Conservation (phyloP, 2,797 vertebrate species). For the Argentina silus region DNA sequence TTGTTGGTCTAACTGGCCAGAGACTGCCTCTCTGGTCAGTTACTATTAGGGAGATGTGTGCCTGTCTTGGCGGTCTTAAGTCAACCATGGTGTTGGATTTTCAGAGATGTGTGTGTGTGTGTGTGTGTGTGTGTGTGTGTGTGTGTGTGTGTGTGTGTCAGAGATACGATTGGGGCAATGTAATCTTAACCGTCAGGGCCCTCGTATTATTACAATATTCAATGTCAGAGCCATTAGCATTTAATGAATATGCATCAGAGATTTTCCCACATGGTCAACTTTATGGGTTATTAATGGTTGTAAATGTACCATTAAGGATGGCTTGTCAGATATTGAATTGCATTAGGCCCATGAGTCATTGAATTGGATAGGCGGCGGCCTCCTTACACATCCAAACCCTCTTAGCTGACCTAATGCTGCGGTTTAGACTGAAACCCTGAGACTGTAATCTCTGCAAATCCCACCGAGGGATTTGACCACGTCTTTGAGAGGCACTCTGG, state of each 20-base stretch:
- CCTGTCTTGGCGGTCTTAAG: neutral
- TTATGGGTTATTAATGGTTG: conserved; percentile 43
- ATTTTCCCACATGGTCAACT: conserved; percentile 45
- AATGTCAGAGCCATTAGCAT: conserved; percentile 47
- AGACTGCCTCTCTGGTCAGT: neutral
- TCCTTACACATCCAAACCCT: conserved; percentile 28
- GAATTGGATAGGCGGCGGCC: conserved; percentile 30
- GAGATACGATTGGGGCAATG: conserved; percentile 22
- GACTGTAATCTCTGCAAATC: conserved; percentile 49
- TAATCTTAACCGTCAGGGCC: conserved; percentile 40
- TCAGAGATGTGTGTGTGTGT: conserved; percentile 24
- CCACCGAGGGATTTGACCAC: conserved; percentile 23
- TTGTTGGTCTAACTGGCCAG: neutral
- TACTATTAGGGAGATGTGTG: neutral
- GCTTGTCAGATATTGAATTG: conserved; percentile 38
- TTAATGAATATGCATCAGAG: conserved; percentile 51
- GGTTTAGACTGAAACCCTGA: conserved; percentile 32
- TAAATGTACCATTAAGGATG: conserved; percentile 34
- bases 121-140: conserved; percentile 38
- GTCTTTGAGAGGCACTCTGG: neutral
- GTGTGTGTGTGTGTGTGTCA: conserved; percentile 26
- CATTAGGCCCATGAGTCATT: conserved; percentile 47
- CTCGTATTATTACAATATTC: conserved; percentile 54
- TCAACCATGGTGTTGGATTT: neutral
- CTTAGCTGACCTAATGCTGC: conserved; percentile 39